Evolutionary conservation across 2,113 vertebrate species (phyloP), one percentile per base, ranked within the genome.

Genomic region (Prunella himalayana): DNA sequence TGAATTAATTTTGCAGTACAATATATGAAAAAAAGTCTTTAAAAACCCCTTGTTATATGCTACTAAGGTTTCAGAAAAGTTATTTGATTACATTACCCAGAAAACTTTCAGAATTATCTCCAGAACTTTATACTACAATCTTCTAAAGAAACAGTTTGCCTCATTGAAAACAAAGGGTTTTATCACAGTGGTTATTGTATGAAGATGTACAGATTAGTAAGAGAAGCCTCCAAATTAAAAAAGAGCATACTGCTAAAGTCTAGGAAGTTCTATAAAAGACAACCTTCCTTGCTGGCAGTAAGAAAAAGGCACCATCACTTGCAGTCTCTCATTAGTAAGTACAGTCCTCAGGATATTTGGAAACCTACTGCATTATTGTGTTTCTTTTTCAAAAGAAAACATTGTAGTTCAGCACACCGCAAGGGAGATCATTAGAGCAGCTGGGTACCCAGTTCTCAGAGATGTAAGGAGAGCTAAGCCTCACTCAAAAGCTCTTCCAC

Each of bases 271-370:
- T 77, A 22, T 50, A 44, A 41, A 85, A 88, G 53, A 41, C 50
- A 86, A 31, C 8, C 24, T 10, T 83, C 21, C 27, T 83, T 0
- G 0, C 75, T 73, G 64, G 82, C 88, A 82, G 7, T 59, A 78
- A 25, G 20, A 57, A 86, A 81, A 84, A 94, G 47, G 42, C 56
- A 63, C 33, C 65, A 54, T 28, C 35, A 51, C 39, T n/a, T 51
- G 33, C 64, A 93, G 44, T 13, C 72, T 83, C 39, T 90, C 76
- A 86, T 83, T 77, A 77, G 19, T 5, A 86, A 83, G 63, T 68
- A 78, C 51, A 91, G 53, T 82, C 83, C 86, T 87, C 47, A 24
- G 89, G 86, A 92, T 68, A 94, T 82, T 84, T 92, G 89, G 69
- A 92, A 91, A 49, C 60, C 66, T 68, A 79, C 61, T 71, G 54